Evolutionary conservation across 2,797 vertebrate species (phyloP).

Genomic region (Sarcophilus harrisii): DNA sequence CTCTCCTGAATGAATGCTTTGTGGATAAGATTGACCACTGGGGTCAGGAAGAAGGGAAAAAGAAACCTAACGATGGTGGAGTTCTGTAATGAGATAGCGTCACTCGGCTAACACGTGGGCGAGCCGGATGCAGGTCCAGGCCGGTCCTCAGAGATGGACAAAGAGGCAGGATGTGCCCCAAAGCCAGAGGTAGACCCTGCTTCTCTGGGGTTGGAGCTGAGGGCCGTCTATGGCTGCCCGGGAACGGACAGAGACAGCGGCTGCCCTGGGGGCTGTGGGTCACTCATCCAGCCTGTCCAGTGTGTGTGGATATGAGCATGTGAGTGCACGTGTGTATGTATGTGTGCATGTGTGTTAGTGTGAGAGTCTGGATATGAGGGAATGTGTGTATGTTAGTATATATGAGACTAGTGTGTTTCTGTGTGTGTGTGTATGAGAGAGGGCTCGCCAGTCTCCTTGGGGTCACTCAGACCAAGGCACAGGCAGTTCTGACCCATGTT

Average conservation of each 20-base stretch:
- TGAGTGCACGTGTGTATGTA: not conserved
- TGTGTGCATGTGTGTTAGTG: not conserved
- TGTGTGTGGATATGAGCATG: not conserved
- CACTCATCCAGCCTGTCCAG: not conserved
- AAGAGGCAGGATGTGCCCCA: slow-evolving; percentile 5
- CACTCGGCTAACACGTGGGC: slow-evolving; percentile 26
- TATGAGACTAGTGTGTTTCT: too few relatives aligned
- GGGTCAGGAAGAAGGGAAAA: slow-evolving; percentile 56
- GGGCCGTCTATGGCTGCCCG: too few relatives aligned
- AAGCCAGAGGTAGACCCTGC: not conserved
- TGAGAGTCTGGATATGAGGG: not conserved
- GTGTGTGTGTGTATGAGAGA: too few relatives aligned
- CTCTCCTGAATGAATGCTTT: slow-evolving; percentile 72
- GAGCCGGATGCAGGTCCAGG: slow-evolving; percentile 52
- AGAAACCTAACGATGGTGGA: slow-evolving; percentile 67
- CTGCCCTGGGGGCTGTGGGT: not conserved
- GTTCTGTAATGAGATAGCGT: slow-evolving; percentile 60
- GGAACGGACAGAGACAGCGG: not conserved
- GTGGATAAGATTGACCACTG: slow-evolving; percentile 70
- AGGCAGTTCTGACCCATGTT: too few relatives aligned
- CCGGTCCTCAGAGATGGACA: slow-evolving; percentile 33
- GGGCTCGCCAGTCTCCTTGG: too few relatives aligned
- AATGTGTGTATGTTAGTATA: too few relatives aligned
- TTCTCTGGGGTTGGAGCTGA: not conserved
- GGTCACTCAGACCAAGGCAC: too few relatives aligned